Evolutionary conservation across 2,888 invertebrate genomes (phyloP).

Genomic region (Helleia helle): DNA sequence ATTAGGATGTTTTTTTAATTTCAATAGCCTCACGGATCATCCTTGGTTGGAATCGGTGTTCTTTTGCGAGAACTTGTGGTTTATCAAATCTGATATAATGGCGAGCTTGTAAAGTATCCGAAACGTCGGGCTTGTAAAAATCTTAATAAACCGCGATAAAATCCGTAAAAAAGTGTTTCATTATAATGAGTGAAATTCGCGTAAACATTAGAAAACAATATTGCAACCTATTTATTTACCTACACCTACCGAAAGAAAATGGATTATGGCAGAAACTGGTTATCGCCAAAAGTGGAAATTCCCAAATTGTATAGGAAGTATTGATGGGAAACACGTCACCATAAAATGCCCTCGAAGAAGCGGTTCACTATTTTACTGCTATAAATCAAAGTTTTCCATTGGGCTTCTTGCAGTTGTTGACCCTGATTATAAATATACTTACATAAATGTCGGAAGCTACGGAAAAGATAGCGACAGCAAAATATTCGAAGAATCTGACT

Average conservation of each 20-base stretch:
- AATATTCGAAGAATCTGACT: constrained; percentile 12
- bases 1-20: no score
- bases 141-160: no score
- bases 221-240: constrained; percentile 15
- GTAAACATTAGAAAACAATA: no score
- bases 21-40: no score
- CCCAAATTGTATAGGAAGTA: constrained; percentile 18
- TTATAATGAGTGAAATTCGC: no score
- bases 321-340: constrained; percentile 17
- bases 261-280: constrained; percentile 10
- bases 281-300: constrained; percentile 15
- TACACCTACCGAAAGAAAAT: constrained; percentile 9
- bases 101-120: no score
- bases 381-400: constrained; percentile 18
- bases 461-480: constrained; percentile 10
- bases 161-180: no score
- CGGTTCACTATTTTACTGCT: constrained; percentile 20
- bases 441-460: constrained; percentile 18
- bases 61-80: no score
- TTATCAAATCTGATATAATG: no score
- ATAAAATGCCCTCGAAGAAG: constrained; percentile 16
- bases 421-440: constrained; percentile 19
- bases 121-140: no score
- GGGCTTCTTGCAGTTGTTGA: constrained; percentile 21
- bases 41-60: no score